Evolutionary conservation across 2,797 vertebrate genomes (phyloP).

Genomic region (Falco biarmicus): DNA sequence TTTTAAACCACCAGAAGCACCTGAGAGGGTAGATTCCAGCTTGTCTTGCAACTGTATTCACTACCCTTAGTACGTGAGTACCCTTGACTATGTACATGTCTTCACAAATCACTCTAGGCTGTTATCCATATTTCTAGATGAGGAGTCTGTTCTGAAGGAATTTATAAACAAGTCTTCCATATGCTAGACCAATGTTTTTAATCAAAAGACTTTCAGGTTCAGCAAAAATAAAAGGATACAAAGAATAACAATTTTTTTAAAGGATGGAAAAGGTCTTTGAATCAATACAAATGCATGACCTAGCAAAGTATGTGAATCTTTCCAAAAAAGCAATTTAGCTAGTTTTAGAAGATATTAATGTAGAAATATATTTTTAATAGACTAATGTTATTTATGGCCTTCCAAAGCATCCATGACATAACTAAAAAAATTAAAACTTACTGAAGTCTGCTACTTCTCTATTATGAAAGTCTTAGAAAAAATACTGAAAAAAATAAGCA

Average conservation of each 20-base stretch:
- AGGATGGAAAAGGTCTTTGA: not conserved
- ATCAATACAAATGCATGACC: not conserved
- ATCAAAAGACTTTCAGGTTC: not conserved
- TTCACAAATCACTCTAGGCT: not conserved
- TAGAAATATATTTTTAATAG: not conserved
- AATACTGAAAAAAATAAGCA: not conserved
- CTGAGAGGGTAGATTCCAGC: not conserved
- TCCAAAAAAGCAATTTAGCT: not conserved
- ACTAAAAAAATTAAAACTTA: not conserved
- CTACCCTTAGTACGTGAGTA: not conserved
- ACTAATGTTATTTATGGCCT: not conserved
- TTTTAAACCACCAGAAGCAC: not conserved
- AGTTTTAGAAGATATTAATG: not conserved
- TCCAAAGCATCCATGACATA: not conserved
- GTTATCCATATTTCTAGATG: not conserved
- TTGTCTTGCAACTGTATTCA: not conserved
- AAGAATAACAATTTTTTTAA: not conserved
- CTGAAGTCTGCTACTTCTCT: not conserved
- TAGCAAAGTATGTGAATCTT: not conserved
- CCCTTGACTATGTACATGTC: accelerated
- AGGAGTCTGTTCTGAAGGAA: not conserved
- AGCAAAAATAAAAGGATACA: not conserved
- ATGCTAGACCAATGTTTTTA: not conserved
- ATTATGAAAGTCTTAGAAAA: not conserved
- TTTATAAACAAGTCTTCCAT: not conserved